Base-by-base conservation (phyloP, 2,797 vertebrate genomes). In the Gymnothorax reevesii region DNA sequence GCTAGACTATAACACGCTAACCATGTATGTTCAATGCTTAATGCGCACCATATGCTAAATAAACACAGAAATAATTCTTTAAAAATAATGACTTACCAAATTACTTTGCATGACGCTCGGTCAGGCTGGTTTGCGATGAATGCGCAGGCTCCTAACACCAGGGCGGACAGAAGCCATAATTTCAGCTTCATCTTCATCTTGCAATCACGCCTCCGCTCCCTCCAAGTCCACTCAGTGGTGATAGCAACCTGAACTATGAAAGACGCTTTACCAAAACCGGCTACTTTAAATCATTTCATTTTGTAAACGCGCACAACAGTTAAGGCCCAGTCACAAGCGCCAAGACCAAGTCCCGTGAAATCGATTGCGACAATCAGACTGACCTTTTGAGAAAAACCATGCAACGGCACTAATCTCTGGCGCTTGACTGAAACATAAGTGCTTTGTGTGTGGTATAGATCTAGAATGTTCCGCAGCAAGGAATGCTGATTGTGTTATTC, bases 91-190 rank as follows among this genome's bases (percentile, higher is more conserved):
- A 66, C 82, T 64, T 90, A 89, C 88, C 90, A 89, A 57, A 90
- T 90, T 55, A 88, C 84, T 87, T 86, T 90, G 86, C 90, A 90
- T 83, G 86, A 82, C 57, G 88, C 85, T 15, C 88, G 87, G 25
- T 86, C 64, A 0, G 75, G 75, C n/a, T 79, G 49, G 5, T 42
- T 52, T 8, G 49, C 49, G 49, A 79, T 54, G 75, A 79, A 10
- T 54, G 25, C 75, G 8, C 42, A 79, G 75, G 75, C 9, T 49
- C 75, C 75, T 7, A 79, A n/a, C 17, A 55, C 42, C 75, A 79
- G 54, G 25, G 75, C 49, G 6, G 75, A 52, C 75, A 79, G 42
- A 22, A 79, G 9, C 75, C 75, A 79, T 22, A 79, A 52, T 79
- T 79, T 79, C 17, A 8, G 6, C 22, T 79, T 15, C 75, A 79